Conservation (phyloP, 1,140 invertebrate species). For the Brachionus rubens region DNA sequence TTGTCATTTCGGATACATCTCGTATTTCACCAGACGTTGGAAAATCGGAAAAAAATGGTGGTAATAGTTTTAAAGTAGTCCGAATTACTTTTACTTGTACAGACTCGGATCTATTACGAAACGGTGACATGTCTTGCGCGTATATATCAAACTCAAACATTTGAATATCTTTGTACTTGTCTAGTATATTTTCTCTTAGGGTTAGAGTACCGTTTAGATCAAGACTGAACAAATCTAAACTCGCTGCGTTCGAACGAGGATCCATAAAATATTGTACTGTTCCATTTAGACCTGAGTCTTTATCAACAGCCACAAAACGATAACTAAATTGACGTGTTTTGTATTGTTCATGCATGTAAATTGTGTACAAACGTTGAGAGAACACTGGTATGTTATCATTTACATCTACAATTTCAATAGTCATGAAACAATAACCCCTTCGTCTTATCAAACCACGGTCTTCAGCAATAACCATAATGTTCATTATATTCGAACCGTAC, state of each 20-base stretch:
- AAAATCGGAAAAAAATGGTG: conserved; percentile 42
- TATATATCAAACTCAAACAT: conserved; percentile 25
- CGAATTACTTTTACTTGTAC: background rate
- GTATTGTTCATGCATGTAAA: conserved; percentile 41
- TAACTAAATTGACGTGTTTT: conserved; percentile 37
- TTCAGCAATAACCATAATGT: conserved; percentile 35
- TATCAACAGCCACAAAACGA: conserved; percentile 36
- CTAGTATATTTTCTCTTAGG: background rate
- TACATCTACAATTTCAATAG: conserved; percentile 21
- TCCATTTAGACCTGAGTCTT: conserved; percentile 34
- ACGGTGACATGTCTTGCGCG: conserved; percentile 13
- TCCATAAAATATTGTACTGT: conserved; percentile 32
- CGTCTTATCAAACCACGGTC: background rate
- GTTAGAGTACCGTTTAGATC: conserved; percentile 31
- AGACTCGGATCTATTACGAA: background rate
- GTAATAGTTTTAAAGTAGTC: conserved; percentile 6
- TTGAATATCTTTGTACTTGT: background rate
- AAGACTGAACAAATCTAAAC: background rate
- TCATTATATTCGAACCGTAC: conserved; percentile 43
- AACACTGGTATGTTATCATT: conserved; percentile 41
- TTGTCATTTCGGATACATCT: conserved; percentile 29
- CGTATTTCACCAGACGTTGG: conserved; percentile 1
- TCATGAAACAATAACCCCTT: conserved; percentile 32
- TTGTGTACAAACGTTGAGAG: background rate
- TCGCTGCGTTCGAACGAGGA: background rate